Conservation (phyloP, 2,888 invertebrate genomes). For the Cosmopolites sordidus region DNA sequence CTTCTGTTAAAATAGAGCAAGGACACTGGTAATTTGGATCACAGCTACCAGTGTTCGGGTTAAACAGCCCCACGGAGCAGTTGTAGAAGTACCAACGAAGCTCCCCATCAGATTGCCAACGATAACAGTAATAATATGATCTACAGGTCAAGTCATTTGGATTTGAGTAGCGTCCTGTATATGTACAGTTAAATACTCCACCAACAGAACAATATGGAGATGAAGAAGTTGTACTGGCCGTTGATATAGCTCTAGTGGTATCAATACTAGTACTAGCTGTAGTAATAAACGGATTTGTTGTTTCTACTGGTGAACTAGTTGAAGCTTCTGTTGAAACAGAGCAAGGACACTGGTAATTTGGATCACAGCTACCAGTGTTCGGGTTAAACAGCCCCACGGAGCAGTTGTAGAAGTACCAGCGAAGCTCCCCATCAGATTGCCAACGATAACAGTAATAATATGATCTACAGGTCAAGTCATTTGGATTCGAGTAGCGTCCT, state of each 20-base stretch:
- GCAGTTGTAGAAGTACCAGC: neutral
- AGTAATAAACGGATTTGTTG: neutral
- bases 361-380: conserved; percentile 18
- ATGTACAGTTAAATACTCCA: conserved; percentile 9
- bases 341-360: conserved; percentile 22
- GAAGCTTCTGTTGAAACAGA: neutral
- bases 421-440: neutral
- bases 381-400: conserved; percentile 18
- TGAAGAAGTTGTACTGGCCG: neutral
- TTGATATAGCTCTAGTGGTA: neutral
- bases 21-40: conserved; percentile 22
- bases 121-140: conserved; percentile 24
- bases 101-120: conserved; percentile 3
- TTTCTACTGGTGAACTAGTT: neutral
- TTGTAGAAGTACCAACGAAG: neutral
- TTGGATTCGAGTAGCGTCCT: conserved; percentile 13
- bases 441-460: conserved; percentile 23
- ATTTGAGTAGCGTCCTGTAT: conserved; percentile 16
- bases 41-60: conserved; percentile 24
- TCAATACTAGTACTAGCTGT: neutral
- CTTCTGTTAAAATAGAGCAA: neutral
- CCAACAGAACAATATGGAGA: conserved; percentile 3
- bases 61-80: conserved; percentile 14
- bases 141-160: conserved; percentile 23
- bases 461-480: conserved; percentile 20